Percentiles rank a stretch among this genome's conserved stretches.
Conservation (phyloP, 1,140 invertebrate genomes). For the Chironomus striatipennis region DNA sequence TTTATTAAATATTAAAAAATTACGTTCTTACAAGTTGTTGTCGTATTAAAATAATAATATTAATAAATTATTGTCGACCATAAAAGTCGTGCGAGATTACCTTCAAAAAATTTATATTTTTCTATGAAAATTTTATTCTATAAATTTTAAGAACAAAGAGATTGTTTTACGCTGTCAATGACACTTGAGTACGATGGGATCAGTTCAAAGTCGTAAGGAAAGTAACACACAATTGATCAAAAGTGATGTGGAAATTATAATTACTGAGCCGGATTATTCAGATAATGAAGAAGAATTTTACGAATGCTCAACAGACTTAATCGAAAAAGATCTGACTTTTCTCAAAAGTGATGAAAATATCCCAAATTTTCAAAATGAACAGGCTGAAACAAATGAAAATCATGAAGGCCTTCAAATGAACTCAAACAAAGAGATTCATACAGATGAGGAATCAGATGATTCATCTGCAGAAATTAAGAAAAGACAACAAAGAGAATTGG, state of each 20-base stretch:
- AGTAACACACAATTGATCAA: neutral
- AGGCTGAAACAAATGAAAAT: neutral
- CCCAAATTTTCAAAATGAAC: neutral
- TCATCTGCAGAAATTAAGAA: neutral
- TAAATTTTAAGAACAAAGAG: too few species aligned
- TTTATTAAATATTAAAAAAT: too few species aligned
- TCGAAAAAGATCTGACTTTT: too few species aligned
- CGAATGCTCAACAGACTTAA: neutral
- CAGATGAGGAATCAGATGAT: neutral
- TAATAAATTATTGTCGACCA: too few species aligned
- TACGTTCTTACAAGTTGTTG: too few species aligned
- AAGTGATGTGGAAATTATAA: neutral
- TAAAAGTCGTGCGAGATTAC: too few species aligned
- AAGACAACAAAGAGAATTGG: neutral
- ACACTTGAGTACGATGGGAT: neutral
- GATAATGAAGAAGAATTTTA: constrained; percentile 17
- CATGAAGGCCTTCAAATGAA: neutral
- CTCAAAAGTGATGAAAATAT: too few species aligned
- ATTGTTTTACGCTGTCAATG: neutral
- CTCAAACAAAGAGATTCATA: neutral
- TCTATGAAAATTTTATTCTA: too few species aligned
- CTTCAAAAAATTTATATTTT: too few species aligned
- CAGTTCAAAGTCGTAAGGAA: neutral
- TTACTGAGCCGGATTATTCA: neutral
- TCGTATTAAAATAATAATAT: too few species aligned